Conservation (phyloP, 2,113 vertebrate genomes). For the Mellivora capensis region DNA sequence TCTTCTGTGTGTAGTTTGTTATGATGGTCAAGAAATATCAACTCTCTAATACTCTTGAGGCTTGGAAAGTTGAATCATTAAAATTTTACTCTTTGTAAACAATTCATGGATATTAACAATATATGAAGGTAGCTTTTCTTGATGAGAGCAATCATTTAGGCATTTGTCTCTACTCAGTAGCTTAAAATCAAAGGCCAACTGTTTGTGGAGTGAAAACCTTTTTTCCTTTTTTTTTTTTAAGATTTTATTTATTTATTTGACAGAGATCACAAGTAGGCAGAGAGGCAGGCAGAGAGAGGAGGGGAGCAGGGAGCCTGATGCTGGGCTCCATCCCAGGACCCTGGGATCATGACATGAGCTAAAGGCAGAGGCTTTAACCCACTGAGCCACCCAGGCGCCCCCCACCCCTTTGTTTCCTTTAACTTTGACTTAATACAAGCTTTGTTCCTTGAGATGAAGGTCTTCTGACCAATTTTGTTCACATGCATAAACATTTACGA, state of each 20-base stretch:
- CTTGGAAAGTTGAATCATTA: conserved; percentile 30
- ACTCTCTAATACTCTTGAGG: background rate
- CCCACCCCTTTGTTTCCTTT: background rate
- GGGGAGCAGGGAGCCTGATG: too few relatives aligned
- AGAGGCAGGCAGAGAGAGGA: too few relatives aligned
- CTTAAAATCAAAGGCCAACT: conserved; percentile 4
- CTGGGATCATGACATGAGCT: too few relatives aligned
- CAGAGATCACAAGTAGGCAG: too few relatives aligned
- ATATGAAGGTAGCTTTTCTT: background rate
- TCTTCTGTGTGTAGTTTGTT: background rate
- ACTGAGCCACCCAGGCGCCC: too few relatives aligned
- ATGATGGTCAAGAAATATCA: background rate
- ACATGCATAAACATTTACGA: background rate
- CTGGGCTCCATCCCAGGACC: too few relatives aligned
- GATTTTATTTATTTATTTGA: too few relatives aligned
- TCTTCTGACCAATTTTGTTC: background rate
- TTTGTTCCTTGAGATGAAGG: background rate
- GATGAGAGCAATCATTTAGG: background rate
- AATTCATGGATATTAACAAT: conserved; percentile 22
- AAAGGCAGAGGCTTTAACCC: too few relatives aligned
- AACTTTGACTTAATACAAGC: background rate
- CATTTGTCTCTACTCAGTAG: background rate
- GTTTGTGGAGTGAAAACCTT: background rate
- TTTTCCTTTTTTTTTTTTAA: background rate
- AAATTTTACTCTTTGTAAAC: conserved; percentile 43